phyloP scores from a whole-genome alignment of 2,113 vertebrate genomes.

The Paracanthobrama guichenoti region DNA sequence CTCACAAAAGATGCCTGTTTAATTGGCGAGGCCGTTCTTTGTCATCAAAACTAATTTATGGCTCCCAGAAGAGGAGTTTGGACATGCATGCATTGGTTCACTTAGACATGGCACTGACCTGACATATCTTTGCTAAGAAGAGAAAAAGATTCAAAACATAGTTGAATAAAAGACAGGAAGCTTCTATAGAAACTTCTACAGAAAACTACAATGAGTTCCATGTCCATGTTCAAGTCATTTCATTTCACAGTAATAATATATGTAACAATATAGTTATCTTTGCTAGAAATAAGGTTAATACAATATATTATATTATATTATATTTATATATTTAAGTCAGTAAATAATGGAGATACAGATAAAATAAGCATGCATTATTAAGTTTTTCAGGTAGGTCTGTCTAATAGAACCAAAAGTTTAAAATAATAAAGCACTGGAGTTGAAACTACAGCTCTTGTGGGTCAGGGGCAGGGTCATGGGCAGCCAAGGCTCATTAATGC shows the following conservation, averaged over 20 bases:
- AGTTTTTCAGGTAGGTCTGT: no score
- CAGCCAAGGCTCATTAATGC: no score
- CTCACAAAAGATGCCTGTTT: constrained; percentile 63
- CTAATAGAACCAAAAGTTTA: no score
- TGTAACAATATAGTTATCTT: neutral
- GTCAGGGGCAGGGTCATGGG: no score
- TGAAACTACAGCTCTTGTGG: no score
- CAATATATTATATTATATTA: no score
- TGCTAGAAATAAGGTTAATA: neutral
- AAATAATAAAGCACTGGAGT: no score
- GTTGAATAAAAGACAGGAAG: neutral
- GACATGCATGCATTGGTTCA: neutral
- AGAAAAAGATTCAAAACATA: neutral
- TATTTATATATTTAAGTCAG: no score
- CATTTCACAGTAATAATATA: neutral
- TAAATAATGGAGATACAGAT: no score
- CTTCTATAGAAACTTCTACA: neutral
- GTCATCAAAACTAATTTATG: constrained; percentile 64
- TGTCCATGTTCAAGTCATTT: no score
- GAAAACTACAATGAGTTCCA: neutral
- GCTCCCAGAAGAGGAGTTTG: constrained; percentile 45
- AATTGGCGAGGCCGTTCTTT: constrained; percentile 69
- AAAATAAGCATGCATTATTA: no score
- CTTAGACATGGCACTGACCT: neutral
- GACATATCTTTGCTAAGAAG: constrained; percentile 27